Percentiles rank a stretch among this genome's conserved stretches.
These are phyloP conservation scores for Acrocephalus scirpaceus DNA, from an alignment of 2,797 vertebrate species.

Conservation along the genomic window DNA sequence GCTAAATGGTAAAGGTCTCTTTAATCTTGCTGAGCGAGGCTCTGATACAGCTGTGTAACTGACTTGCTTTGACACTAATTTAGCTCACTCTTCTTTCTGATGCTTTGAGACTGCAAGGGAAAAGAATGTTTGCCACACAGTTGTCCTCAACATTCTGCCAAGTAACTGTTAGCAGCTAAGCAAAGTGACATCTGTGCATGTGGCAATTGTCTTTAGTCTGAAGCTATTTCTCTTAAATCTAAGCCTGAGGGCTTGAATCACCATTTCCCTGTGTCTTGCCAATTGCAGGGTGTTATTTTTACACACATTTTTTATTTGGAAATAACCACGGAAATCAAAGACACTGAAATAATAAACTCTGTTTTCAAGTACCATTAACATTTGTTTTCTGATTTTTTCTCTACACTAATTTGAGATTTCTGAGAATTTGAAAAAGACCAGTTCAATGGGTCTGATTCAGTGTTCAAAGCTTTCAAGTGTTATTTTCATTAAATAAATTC, in stretches of 20 bases:
- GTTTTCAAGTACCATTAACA: background rate
- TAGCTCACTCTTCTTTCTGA: background rate
- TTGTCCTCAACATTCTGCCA: slow-evolving; percentile 47
- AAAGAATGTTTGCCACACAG: slow-evolving; percentile 25
- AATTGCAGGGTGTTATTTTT: background rate
- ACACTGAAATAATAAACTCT: background rate
- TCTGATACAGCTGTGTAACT: background rate
- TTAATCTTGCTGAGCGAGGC: background rate
- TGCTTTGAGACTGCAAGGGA: background rate
- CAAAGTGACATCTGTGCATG: slow-evolving; percentile 20
- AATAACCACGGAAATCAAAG: background rate
- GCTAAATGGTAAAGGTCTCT: background rate
- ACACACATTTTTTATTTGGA: background rate
- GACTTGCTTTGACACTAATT: slow-evolving; percentile 31
- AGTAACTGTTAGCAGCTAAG: slow-evolving; percentile 26
- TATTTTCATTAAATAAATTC: background rate
- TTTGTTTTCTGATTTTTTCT: background rate
- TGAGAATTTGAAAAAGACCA: background rate
- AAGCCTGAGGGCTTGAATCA: background rate
- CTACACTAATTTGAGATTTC: background rate
- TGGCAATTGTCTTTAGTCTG: slow-evolving; percentile 29
- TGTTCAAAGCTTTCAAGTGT: background rate
- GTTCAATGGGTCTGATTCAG: background rate
- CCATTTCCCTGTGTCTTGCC: background rate
- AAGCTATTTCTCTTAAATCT: slow-evolving; percentile 33